Base-by-base conservation (phyloP, 2,888 invertebrate genomes). In the Andrena trimmerana region DNA sequence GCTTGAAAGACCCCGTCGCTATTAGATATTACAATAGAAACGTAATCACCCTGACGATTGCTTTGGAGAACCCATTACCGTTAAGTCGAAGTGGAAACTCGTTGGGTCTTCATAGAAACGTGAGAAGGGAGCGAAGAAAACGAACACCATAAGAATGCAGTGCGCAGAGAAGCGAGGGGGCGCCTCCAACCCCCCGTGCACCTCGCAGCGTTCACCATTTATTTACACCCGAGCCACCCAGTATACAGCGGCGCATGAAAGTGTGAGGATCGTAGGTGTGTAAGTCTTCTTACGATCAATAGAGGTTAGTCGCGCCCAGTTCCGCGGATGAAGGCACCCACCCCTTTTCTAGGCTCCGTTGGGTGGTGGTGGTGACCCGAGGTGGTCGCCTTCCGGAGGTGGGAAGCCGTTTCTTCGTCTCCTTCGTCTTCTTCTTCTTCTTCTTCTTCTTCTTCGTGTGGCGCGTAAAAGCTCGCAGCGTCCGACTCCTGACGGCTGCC, bases 281-380 rank as follows among this genome's bases (percentile, higher is more conserved):
- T 87, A 90, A 91, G 91, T 88, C 91, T 92, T 91, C 92, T 92
- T 92, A 92, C 92, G 92, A 92, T 92, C 92, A 90, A 92, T 92
- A 92, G 91, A 92, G 92, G 92, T 92, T 92, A 92, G 92, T 92
- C 92, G 92, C 92, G 91, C 92, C 92, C 92, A 91, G 92, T 89
- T 90, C 91, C 91, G 90, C 90, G 91, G 89, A 91, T 90, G 89
- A 90, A 90, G 86, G 88, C 89, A 88, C 84, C 90, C 83, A 88
- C 88, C 89, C 88, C 88, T 85, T 89, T 88, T 87, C 88, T 87
- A 87, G 83, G 78, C 72, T 50, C 69, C 70, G 74, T 66, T 52
- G 67, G 71, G 60, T 75, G 57, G 86, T 79, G 81, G 81, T 84
- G 83, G 82, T 79, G 78, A 79, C 73, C 80, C 78, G 84, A 77